Percentiles rank a stretch among this genome's conserved stretches.
phyloP scores from a whole-genome alignment of 1,140 invertebrate species.

The Arctopsyche grandis region DNA sequence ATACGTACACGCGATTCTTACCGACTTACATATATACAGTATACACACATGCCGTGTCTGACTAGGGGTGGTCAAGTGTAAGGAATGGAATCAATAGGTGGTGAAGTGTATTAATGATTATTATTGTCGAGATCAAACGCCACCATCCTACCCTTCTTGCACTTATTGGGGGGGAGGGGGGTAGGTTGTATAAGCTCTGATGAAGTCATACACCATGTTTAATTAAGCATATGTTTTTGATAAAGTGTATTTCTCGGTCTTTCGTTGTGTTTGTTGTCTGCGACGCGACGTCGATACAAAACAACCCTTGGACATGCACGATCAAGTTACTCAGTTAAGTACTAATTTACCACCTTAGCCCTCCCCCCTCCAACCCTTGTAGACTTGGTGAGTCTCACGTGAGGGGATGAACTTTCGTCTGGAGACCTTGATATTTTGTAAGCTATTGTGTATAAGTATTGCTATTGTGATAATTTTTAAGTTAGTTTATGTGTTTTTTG shows the following conservation, averaged over 20 bases:
- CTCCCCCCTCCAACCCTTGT: neutral
- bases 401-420: constrained; percentile 20
- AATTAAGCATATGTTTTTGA: no score
- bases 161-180: constrained; percentile 1
- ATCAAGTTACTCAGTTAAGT: constrained; percentile 38
- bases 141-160: neutral
- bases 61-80: constrained; percentile 50
- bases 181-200: no score
- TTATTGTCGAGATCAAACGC: constrained; percentile 51
- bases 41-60: neutral
- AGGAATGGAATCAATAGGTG: constrained; percentile 51
- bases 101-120: constrained; percentile 54
- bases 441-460: neutral
- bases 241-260: no score
- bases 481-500: no score
- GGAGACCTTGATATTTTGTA: neutral
- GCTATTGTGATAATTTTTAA: neutral
- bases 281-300: neutral
- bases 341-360: constrained; percentile 33
- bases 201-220: no score
- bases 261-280: neutral
- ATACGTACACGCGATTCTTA: neutral
- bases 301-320: constrained; percentile 28
- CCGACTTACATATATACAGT: neutral
- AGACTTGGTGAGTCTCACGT: neutral